Percentiles rank a stretch among this genome's conserved stretches.
Conservation (phyloP, 2,113 vertebrate genomes). For the Forbesichthys agassizii region DNA sequence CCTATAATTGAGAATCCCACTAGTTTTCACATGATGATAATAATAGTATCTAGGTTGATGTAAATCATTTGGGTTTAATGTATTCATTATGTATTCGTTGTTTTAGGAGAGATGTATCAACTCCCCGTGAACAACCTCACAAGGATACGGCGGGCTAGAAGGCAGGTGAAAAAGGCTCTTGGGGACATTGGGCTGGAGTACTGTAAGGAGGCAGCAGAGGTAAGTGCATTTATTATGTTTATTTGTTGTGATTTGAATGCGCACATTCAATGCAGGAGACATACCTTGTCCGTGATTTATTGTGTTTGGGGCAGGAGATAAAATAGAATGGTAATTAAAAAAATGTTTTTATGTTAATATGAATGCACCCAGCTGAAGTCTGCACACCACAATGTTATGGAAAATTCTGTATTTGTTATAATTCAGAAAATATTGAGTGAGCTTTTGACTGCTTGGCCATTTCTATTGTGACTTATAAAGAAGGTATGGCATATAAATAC, state of each 20-base stretch:
- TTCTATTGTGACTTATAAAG: not conserved
- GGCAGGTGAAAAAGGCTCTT: conserved; percentile 95
- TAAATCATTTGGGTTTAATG: not conserved
- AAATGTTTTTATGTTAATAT: too few species aligned
- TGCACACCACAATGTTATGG: too few species aligned
- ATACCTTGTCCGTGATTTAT: too few species aligned
- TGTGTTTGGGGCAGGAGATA: too few species aligned
- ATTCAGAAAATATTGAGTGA: too few species aligned
- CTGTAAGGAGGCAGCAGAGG: conserved; percentile 96
- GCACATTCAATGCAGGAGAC: too few species aligned
- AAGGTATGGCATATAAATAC: not conserved
- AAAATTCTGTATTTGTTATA: too few species aligned
- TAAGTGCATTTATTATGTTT: conserved; percentile 66
- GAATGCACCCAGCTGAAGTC: too few species aligned
- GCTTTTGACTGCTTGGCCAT: not conserved
- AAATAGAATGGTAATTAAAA: too few species aligned
- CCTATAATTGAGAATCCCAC: too few species aligned
- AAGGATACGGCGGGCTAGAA: conserved; percentile 97
- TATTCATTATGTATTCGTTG: conserved; percentile 43
- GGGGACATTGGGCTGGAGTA: conserved; percentile 97
- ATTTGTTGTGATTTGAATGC: not conserved
- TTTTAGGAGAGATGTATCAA: conserved; percentile 94
- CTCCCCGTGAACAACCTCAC: conserved; percentile 98
- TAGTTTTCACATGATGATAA: too few species aligned
- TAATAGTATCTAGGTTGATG: not conserved